These are phyloP conservation scores for Oikopleura albicans DNA, from an alignment of 23 tunicate species.

Conservation along the genomic window DNA sequence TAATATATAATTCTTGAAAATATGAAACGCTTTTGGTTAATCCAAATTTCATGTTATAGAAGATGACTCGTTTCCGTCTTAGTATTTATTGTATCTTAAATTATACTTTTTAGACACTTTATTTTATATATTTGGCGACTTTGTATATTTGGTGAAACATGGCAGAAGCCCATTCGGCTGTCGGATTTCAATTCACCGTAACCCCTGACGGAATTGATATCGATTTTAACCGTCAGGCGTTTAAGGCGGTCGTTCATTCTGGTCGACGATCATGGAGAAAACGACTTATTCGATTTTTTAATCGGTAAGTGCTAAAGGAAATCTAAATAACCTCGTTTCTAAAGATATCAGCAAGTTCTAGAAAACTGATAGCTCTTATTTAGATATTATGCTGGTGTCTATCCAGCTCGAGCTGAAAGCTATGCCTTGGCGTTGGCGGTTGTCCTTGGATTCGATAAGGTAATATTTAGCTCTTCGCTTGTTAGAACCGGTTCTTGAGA, in stretches of 20 bases:
- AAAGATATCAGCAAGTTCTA: neutral
- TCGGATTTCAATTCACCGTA: slow-evolving; percentile 83
- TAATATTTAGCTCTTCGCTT: too few relatives aligned
- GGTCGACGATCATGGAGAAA: slow-evolving; percentile 95
- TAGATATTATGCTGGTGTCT: neutral
- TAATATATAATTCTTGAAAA: too few relatives aligned
- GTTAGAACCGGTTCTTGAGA: too few relatives aligned
- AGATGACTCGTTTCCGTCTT: too few relatives aligned
- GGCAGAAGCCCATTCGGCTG: slow-evolving; percentile 99
- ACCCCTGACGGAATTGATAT: slow-evolving; percentile 77
- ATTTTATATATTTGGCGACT: too few relatives aligned
- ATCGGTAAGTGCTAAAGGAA: slow-evolving; percentile 27
- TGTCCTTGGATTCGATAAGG: neutral
- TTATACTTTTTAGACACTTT: too few relatives aligned
- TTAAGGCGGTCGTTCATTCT: slow-evolving; percentile 59
- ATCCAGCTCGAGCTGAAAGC: neutral
- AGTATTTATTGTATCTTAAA: too few relatives aligned
- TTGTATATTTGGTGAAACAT: too few relatives aligned
- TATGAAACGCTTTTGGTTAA: too few relatives aligned
- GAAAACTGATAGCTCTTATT: neutral
- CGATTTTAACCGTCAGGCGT: slow-evolving; percentile 65
- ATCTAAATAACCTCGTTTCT: neutral
- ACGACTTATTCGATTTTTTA: slow-evolving; percentile 35
- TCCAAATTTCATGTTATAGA: too few relatives aligned
- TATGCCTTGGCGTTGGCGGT: neutral